Evolutionary conservation across 2,797 vertebrate genomes (phyloP).

Genomic region (Chrysolophus pictus): DNA sequence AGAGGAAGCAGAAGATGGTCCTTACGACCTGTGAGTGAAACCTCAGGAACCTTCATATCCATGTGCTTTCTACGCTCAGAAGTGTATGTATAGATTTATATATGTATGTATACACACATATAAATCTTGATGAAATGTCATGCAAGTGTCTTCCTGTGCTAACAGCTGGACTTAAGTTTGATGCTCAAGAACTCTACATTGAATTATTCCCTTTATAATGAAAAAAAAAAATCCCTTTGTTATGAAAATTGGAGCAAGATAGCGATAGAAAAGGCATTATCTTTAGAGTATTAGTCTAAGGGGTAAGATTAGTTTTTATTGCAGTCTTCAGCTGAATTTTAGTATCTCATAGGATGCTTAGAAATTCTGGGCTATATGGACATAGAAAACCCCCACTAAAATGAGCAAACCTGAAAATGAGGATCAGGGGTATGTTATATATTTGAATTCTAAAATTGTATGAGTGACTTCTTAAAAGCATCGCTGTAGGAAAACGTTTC

Average conservation of each 20-base stretch:
- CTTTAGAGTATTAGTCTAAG: background rate
- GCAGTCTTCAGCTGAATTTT: background rate
- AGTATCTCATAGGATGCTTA: background rate
- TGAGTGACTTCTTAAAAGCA: background rate
- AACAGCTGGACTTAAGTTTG: background rate
- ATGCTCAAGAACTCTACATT: background rate
- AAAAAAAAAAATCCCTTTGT: background rate
- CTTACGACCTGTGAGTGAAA: background rate
- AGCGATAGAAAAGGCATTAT: background rate
- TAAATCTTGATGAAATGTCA: background rate
- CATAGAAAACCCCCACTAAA: background rate
- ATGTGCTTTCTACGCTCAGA: background rate
- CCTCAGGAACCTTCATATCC: background rate
- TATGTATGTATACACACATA: background rate
- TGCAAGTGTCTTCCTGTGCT: background rate
- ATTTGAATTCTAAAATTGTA: background rate
- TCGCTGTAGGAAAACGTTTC: background rate
- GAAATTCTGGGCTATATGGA: background rate
- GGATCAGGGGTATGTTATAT: accelerated
- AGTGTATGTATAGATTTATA: background rate
- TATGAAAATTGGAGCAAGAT: background rate
- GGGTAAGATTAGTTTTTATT: background rate
- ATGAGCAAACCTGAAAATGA: background rate
- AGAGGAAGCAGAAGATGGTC: background rate
- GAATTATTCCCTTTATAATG: background rate